Base-by-base conservation (phyloP, 2,113 vertebrate genomes). In the Dicerorhinus sumatrensis region DNA sequence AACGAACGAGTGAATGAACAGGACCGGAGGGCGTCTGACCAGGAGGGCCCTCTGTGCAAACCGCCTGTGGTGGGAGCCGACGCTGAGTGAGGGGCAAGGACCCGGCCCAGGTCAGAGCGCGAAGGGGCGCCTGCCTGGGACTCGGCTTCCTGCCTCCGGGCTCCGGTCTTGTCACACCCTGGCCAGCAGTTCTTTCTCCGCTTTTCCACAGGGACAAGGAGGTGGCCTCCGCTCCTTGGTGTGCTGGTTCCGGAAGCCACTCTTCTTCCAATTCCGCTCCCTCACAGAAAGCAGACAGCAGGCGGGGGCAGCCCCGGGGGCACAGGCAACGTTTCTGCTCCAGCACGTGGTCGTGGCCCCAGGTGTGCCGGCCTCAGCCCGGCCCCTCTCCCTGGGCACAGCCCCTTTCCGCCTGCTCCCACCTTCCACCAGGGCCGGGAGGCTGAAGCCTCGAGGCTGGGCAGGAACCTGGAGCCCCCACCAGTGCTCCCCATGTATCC, bases 91-190 rank as follows among this genome's bases (percentile, higher is more conserved):
- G 20, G 18, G 69, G 60, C 29, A 18, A n/a, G 88, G 89, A 10
- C 67, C 36, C 2, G 33, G 60, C 67, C 58, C 16, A n/a, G 42
- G n/a, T 36, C 69, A 27, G 48, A 60, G 21, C 1, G 2, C 3
- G 10, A 21, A 56, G 18, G 23, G 70, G 2, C 6, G 27, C 25
- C 65, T 13, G 11, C 1, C 11, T 14, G 29, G 46, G 60, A 10
- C 20, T 8, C 17, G 4, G 8, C 80, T 63, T 80, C 29, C 54
- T 39, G 36, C 31, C 51, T 62, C 10, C 0, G 0, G 0, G 2
- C 29, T 86, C 14, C 1, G 48, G 46, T 12, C 75, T 87, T 46
- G 31, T 72, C 65, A 51, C 17, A 58, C 25, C 23, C 48, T 1
- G 2, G 56, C 27, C 46, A 58, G 42, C 60, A 51, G 5, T 16